A percentile compares a stretch with the other conserved stretches of the same genome.
Conservation (phyloP, 2,797 vertebrate species). For the Huso huso region DNA sequence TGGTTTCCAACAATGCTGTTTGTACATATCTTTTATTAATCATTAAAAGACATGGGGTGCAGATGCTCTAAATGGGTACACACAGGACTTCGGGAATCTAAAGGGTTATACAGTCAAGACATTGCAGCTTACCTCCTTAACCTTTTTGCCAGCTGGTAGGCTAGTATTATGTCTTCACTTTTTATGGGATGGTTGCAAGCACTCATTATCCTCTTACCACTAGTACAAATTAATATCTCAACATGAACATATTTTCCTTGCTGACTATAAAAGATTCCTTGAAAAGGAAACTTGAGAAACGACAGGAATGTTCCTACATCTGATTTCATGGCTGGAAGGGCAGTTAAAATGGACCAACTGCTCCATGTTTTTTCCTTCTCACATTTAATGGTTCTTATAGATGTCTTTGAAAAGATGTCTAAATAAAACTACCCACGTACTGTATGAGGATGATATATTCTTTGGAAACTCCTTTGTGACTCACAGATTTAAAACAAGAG, state of each 20-base stretch:
- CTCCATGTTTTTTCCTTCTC: constrained; percentile 1
- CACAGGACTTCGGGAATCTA: too few species aligned
- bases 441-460: not conserved
- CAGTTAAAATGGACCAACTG: not conserved
- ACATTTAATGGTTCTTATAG: not conserved
- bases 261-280: constrained; percentile 6
- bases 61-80: too few species aligned
- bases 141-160: not conserved
- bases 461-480: not conserved
- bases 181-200: not conserved
- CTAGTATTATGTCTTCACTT: not conserved
- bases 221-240: constrained; percentile 5
- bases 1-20: too few species aligned
- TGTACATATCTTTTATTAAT: too few species aligned
- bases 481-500: constrained; percentile 3
- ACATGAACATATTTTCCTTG: not conserved
- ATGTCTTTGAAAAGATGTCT: constrained; percentile 5
- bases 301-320: constrained; percentile 4
- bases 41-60: too few species aligned
- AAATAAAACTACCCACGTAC: not conserved
- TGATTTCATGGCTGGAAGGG: not conserved
- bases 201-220: constrained; percentile 1
- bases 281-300: constrained; percentile 7
- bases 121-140: not conserved
- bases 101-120: too few species aligned